Base-by-base conservation (phyloP, 1,140 invertebrate species). In the Homalodisca vitripennis region DNA sequence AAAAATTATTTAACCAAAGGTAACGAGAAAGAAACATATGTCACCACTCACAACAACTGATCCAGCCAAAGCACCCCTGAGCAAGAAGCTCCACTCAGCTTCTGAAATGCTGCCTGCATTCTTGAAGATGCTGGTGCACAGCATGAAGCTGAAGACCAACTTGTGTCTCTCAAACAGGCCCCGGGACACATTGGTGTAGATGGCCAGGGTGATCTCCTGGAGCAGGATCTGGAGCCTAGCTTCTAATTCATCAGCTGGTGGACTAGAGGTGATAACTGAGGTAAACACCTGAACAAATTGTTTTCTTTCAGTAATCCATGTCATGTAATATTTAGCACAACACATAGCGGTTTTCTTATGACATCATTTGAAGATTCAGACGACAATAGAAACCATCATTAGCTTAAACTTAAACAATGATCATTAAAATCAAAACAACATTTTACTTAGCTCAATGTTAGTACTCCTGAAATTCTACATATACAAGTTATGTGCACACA, bases 131-230 rank as follows among this genome's bases (percentile, higher is more conserved):
- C 90, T 88, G 22, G 87, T 80, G 74, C 92, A 92, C 10, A 95
- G 78, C 80, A 96, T 85, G 73, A 95, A 93, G 75, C 90, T 92
- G 77, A 91, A 96, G 29, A 97, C 87, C 0, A 97, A 81, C 83
- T 97, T 97, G 78, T 98, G 93, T 74, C 90, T 88, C 79, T 97
- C 94, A 80, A 97, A 97, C 3, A 97, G 81, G 0, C 89, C 89
- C 29, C 93, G 83, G n/a, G 93, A 95, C 27, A 97, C 88, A 73
- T 93, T 95, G 10, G 87, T 87, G 76, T 95, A 97, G 2, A 96
- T 84, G 0, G 89, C 88, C 66, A 89, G 82, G 0, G 93, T 93
- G 60, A 94, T 94, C 78, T 93, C 88, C 10, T 83, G 77, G 69
- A 88, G 84, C 0, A 97, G 81, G 53, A 85, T 86, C 46, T 84